Percentiles rank a stretch among this genome's conserved stretches.
Evolutionary conservation across 2,888 invertebrate species (phyloP).

Genomic region (Parnassius smintheus): DNA sequence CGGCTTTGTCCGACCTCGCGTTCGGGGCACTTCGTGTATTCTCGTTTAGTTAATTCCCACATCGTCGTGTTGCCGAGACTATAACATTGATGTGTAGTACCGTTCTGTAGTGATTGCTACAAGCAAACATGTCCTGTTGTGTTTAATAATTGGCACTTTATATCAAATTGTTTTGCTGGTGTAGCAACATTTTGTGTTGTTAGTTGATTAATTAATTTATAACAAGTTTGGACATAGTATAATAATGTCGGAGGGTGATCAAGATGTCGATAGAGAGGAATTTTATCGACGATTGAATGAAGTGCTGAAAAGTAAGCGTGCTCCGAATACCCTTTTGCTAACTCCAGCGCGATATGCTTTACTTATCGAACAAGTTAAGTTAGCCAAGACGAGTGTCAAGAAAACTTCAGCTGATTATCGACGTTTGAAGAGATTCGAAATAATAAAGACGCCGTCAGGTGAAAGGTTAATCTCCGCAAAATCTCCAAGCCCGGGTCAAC

Average conservation of each 20-base stretch:
- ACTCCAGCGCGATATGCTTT: not conserved
- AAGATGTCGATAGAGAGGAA: conserved; percentile 36
- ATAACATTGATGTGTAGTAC: not conserved
- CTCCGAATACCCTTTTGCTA: conserved; percentile 36
- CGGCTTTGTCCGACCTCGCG: conserved; percentile 40
- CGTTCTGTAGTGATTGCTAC: not conserved
- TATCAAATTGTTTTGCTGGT: not conserved
- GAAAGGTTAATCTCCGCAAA: conserved; percentile 42
- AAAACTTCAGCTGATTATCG: not conserved
- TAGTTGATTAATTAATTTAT: too few species aligned
- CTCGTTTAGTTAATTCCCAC: not conserved
- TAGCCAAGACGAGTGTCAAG: not conserved
- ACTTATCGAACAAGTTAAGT: not conserved
- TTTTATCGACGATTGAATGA: conserved; percentile 46
- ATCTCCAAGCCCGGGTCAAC: not conserved
- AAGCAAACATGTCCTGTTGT: not conserved
- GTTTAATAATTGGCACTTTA: too few species aligned
- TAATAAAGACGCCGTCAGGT: conserved; percentile 44
- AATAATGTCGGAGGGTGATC: not conserved
- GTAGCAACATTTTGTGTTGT: too few species aligned
- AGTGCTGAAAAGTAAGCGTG: conserved; percentile 38
- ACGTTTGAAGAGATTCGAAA: conserved; percentile 42
- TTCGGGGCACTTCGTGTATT: conserved; percentile 32
- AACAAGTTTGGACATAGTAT: not conserved
- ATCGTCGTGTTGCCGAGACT: not conserved